phyloP scores from a whole-genome alignment of 2,113 vertebrate species.

The Balaeniceps rex region DNA sequence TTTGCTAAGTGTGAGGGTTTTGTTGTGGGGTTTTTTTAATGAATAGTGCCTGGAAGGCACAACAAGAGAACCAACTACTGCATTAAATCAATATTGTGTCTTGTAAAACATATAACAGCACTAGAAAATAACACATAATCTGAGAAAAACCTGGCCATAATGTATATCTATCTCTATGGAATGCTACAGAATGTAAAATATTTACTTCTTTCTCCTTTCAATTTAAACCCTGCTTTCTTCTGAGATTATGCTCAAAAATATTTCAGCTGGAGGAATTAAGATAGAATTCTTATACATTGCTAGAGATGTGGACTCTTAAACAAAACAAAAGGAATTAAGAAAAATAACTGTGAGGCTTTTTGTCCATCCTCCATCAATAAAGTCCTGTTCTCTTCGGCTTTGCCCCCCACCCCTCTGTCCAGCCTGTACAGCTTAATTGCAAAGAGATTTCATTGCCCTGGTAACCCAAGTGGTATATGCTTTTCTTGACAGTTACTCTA shows the following conservation, averaged over 20 bases:
- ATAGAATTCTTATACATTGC: not conserved
- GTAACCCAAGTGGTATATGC: not conserved
- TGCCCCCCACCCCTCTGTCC: not conserved
- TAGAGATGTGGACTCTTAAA: not conserved
- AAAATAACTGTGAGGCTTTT: not conserved
- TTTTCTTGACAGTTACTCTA: not conserved
- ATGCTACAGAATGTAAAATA: constrained; percentile 22
- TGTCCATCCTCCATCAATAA: not conserved
- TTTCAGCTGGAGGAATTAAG: not conserved
- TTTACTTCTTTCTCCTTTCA: constrained; percentile 9
- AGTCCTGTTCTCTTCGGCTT: not conserved
- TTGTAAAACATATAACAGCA: constrained; percentile 54
- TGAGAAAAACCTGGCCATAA: constrained; percentile 36
- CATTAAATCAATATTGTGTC: constrained; percentile 64
- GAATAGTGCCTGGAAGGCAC: constrained; percentile 50
- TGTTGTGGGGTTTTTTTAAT: not conserved
- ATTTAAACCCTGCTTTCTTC: constrained; percentile 9
- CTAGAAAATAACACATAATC: constrained; percentile 59
- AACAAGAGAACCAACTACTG: constrained; percentile 30
- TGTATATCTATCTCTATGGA: constrained; percentile 49
- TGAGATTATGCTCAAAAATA: not conserved
- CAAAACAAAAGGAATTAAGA: not conserved
- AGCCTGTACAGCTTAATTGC: not conserved
- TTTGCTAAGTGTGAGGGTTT: not conserved
- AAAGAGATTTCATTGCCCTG: not conserved